Evolutionary conservation across 2,113 vertebrate genomes (phyloP), one percentile per base, ranked within the genome.

Genomic region (Dromaius novaehollandiae): DNA sequence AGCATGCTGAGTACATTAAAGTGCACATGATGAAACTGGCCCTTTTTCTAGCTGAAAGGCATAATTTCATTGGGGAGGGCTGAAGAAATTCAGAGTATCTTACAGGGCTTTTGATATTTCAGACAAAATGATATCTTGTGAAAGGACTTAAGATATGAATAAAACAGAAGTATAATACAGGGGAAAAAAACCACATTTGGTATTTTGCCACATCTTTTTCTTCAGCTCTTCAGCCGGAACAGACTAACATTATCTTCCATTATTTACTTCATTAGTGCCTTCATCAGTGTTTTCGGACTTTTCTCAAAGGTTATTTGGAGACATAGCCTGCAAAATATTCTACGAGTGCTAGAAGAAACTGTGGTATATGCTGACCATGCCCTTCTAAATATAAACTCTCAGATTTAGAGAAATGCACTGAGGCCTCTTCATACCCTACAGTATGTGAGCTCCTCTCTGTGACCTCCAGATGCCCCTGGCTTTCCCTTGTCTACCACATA

Each of bases 341-440:
- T 92, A 78, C 44, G 88, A 50, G 26, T 90, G 65, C 60, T 73
- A 60, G 65, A 84, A 94, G 88, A 95, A 94, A 95, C 64, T 7
- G 12, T 90, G 85, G 44, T 91, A 51, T 83, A 91, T 81, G 92
- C 95, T 93, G 90, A 93, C 86, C 40, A n/a, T 86, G 82, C 76
- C 88, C 55, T 95, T 96, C 92, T 96, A 97, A 96, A 95, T 91
- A 96, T 93, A 96, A 91, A 93, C 75, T 58, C 32, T n/a, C 76
- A 85, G 48, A 64, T 91, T 85, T 81, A 81, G 55, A 90, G 82
- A 94, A 96, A 71, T n/a, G 46, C 76, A 91, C 50, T 25, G 79
- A 94, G 64, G 58, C 64, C 55, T 91, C 73, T 88, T 94, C 91
- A 55, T 65, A 55, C 58, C 65, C 87, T 88, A 6, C 40, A 89